Base-by-base conservation (phyloP, 2,888 invertebrate genomes). In the Sarcophaga subvicina region DNA sequence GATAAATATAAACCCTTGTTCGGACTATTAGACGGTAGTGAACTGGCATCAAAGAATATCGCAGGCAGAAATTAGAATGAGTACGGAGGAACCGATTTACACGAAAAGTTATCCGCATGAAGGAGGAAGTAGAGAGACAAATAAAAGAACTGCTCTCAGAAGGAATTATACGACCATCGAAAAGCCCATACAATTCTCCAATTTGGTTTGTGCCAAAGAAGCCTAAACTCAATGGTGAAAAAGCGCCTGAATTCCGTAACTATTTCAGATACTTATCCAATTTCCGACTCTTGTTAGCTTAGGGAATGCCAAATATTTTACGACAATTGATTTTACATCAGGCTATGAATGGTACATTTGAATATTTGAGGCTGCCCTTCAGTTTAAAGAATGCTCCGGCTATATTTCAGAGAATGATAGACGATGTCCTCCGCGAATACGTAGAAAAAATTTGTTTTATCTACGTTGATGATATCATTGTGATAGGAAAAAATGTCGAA, bases 131-230 rank as follows among this genome's bases (percentile, higher is more conserved):
- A n/a, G 62, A 73, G 22, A 63, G n/a, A n/a, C 71, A 71, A 27
- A 71, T 71, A 59, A 17, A 12, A 11, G 59, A 71, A 59, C 11
- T 59, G 12, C 69, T 91, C 20, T 70, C 89, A 4, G 90, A 90
- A 75, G 84, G 88, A 3, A 90, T 92, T 1, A 91, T 91, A 14
- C 86, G 90, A 69, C 89, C 88, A 12, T 90, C 90, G 0, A 89
- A 88, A 62, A 90, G 89, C 47, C 88, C 89, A 0, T 90, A 90
- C 66, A 90, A 90, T 12, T 90, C 88, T n/a, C 90, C 90, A 0
- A 75, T 91, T 27, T 90, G 90, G 88, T 63, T 89, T 1, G 88
- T 89, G 2, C 88, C 88, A 0, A 89, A 89, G 64, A 90, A 89
- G 79, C 84, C 84, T 4, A 88, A 89, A 25, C 85, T 85, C 6